phyloP scores from a whole-genome alignment of 2,888 invertebrate genomes.

The Apamea sordens region DNA sequence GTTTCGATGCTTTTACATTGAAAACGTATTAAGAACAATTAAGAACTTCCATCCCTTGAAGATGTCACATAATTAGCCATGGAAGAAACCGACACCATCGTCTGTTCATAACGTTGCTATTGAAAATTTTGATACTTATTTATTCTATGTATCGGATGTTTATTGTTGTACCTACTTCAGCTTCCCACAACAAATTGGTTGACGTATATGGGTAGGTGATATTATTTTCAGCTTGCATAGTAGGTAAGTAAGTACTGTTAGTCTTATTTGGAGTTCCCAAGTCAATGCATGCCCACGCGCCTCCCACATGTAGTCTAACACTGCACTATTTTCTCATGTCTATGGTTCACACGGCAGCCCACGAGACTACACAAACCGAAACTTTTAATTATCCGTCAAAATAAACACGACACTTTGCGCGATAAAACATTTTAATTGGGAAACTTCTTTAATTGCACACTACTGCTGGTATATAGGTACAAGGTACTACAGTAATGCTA shows the following conservation, averaged over 20 bases:
- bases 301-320: slow-evolving; percentile 53
- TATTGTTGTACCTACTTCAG: neutral
- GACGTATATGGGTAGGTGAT: neutral
- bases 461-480: neutral
- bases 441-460: slow-evolving; percentile 45
- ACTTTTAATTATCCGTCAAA: slow-evolving; percentile 53
- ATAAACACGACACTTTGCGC: slow-evolving; percentile 32
- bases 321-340: slow-evolving; percentile 26
- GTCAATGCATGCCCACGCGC: slow-evolving; percentile 52
- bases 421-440: slow-evolving; percentile 50
- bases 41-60: slow-evolving; percentile 52
- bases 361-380: slow-evolving; percentile 32
- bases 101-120: slow-evolving; percentile 7
- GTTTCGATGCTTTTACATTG: slow-evolving; percentile 50
- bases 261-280: slow-evolving; percentile 38
- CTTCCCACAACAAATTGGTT: neutral
- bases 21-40: slow-evolving; percentile 65
- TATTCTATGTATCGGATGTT: neutral
- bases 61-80: slow-evolving; percentile 25
- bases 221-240: neutral
- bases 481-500: neutral
- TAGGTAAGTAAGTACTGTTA: neutral
- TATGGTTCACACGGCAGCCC: slow-evolving; percentile 33
- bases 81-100: slow-evolving; percentile 23
- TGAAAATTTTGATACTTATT: neutral